Conservation (phyloP, 1,140 invertebrate genomes). For the Drosophila neocordata region DNA sequence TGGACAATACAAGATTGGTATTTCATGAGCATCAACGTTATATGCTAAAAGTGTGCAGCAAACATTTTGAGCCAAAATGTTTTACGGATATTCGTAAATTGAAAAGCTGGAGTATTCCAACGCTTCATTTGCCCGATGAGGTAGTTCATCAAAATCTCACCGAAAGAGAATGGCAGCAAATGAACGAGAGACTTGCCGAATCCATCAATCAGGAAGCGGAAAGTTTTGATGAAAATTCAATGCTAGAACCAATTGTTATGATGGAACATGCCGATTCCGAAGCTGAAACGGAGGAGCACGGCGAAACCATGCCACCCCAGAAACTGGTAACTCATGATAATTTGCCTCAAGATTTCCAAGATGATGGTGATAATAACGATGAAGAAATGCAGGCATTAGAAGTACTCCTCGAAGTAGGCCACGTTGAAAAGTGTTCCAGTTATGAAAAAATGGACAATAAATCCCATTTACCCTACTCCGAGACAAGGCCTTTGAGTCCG, state of each 20-base stretch:
- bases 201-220: background rate
- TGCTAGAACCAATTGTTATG: slow-evolving; percentile 43
- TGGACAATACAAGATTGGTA: slow-evolving; percentile 54
- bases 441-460: slow-evolving; percentile 56
- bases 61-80: slow-evolving; percentile 62
- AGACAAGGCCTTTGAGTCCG: background rate
- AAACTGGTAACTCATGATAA: slow-evolving; percentile 9
- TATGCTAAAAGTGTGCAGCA: slow-evolving; percentile 57
- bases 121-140: slow-evolving; percentile 44
- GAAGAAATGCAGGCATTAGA: slow-evolving; percentile 46
- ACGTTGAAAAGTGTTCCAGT: slow-evolving; percentile 61
- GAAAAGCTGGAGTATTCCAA: slow-evolving; percentile 61
- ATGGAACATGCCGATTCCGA: slow-evolving; percentile 39
- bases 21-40: slow-evolving; percentile 53
- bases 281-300: slow-evolving; percentile 15
- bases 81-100: slow-evolving; percentile 35
- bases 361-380: slow-evolving; percentile 18
- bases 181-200: slow-evolving; percentile 26
- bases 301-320: background rate
- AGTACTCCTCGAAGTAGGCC: slow-evolving; percentile 64
- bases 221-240: slow-evolving; percentile 3
- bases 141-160: slow-evolving; percentile 49
- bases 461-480: slow-evolving; percentile 20
- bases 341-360: background rate
- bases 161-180: slow-evolving; percentile 42